Base-by-base conservation (phyloP, 1,140 invertebrate species). In the Drosophila pruinosa region DNA sequence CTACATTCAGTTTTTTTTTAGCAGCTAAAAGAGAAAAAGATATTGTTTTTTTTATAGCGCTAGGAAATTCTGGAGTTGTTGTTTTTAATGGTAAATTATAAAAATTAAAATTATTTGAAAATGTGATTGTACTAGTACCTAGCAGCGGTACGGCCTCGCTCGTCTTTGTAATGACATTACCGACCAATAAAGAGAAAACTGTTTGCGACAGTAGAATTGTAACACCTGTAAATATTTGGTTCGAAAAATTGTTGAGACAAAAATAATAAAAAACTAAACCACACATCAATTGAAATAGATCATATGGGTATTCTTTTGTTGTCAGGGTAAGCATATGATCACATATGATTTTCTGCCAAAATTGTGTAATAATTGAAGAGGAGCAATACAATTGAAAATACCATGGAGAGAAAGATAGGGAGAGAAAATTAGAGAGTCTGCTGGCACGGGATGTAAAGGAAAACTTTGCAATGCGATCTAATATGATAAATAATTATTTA, bases 131-230 rank as follows among this genome's bases (percentile, higher is more conserved):
- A 62, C 56, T 73, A 86, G 64, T 90, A 99, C 98, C 98, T 96
- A 99, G 97, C 91, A 99, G 94, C 91, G 98, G 98, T 92, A 99
- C 96, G 91, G 98, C 97, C 92, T 99, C 98, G 92, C 97, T 98
- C 91, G 98, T 98, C 93, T 98, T 97, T 92, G 98, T 98, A 93
- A 99, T 98, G 91, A 98, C 95, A 95, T 98, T 95, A 92, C 96
- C 97, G 93, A 99, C 95, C 94, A 99, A 95, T 93, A 99, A 94
- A 93, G 98, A 98, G 95, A 99, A 99, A 93, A 99, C 98, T 93
- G 98, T 99, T 94, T 99, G 96, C 91, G 98, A 99, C 93, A 99
- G 97, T 92, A 99, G 96, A 94, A 99, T 99, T 93, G 98, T 99
- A 92, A 99, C 97, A 96, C 97, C 98, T 99, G 96, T 47, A 88